Evolutionary conservation across 2,113 vertebrate species (phyloP).

Genomic region (Crocuta crocuta): DNA sequence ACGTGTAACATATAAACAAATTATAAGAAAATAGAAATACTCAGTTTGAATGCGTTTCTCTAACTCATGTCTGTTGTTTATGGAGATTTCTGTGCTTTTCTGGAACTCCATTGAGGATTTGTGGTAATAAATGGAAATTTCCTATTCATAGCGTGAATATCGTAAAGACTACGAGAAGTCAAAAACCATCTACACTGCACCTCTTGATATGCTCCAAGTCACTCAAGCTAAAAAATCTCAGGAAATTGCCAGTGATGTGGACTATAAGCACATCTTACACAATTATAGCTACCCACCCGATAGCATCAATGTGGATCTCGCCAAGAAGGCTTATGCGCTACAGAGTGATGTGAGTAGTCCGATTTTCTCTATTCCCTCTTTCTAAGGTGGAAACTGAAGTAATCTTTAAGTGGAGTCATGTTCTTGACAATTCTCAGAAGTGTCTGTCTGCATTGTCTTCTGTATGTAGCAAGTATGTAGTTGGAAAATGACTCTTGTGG

Average conservation of each 20-base stretch:
- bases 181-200: conserved; percentile 92
- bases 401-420: background rate
- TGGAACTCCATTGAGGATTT: background rate
- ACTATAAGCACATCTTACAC: conserved; percentile 88
- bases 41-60: background rate
- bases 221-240: conserved; percentile 95
- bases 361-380: background rate
- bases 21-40: background rate
- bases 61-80: background rate
- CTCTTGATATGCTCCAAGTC: conserved; percentile 94
- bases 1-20: background rate
- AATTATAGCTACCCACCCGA: conserved; percentile 91
- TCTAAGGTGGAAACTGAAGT: background rate
- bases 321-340: conserved; percentile 91
- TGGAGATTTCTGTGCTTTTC: background rate
- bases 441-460: background rate
- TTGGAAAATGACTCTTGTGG: background rate
- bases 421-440: background rate
- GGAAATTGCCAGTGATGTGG: conserved; percentile 89
- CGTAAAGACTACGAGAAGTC: conserved; percentile 94
- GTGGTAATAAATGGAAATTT: conserved; percentile 18
- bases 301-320: conserved; percentile 88
- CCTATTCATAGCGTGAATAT: conserved; percentile 90
- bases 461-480: background rate
- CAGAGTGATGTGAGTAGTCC: conserved; percentile 92